Evolutionary conservation across 2,888 invertebrate species (phyloP), one percentile per base, ranked within the genome.

Genomic region (Hymenopus coronatus): DNA sequence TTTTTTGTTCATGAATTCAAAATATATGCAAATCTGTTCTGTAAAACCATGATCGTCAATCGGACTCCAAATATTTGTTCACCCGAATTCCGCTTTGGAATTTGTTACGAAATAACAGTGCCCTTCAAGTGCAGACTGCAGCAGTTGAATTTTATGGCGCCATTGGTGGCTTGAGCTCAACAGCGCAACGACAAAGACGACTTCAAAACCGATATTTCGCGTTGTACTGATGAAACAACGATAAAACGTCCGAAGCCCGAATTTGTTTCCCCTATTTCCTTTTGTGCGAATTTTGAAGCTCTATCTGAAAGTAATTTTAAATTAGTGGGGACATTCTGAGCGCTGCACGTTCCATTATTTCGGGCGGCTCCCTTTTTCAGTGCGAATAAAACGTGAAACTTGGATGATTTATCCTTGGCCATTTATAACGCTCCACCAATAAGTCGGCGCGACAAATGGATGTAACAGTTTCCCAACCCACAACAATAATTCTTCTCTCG

Each of bases 391-490:
- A 88, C 28, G 81, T 46, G 46, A 83, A 54, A 83, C 46, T n/a
- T 40, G 14, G 88, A 81, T 90, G 90, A 90, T 90, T 90, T 90
- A 90, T 89, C 40, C 84, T 28, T 70, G 81, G 83, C 90, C 86
- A 90, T 90, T 86, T 88, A 89, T 90, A 88, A 88, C 46, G 40
- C 82, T 85, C 28, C 83, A 84, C 89, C 90, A 90, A 89, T 90
- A 90, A 89, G 89, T 87, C 89, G 70, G 84, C n/a, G 82, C 89
- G 90, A 89, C 90, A 90, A 90, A 90, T 89, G 82, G 88, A 84
- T 87, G 86, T 89, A 89, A 90, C 88, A 88, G 89, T 89, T 89
- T 83, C 89, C 86, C 89, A 54, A 84, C 85, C 87, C 88, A 89
- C 88, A 90, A 90, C 88, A 89, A 90, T 90, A 88, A 89, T 88